Evolutionary conservation across 2,888 invertebrate species (phyloP).

Genomic region (Erebia palarica): DNA sequence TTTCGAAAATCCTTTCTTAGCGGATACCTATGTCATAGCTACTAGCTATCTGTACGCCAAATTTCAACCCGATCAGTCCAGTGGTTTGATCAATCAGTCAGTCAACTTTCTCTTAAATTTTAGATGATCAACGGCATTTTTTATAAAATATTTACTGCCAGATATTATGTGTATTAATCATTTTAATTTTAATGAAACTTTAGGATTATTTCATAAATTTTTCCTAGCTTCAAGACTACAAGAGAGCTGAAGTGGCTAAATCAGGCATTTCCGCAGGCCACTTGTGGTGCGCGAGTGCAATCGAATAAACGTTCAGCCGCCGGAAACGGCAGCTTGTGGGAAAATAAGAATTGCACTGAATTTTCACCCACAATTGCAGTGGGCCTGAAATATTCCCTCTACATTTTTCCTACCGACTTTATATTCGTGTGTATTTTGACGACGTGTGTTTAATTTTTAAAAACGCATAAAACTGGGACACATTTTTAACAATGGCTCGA

Average conservation of each 20-base stretch:
- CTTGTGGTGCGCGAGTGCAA: neutral
- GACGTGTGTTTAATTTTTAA: conserved; percentile 22
- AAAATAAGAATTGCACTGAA: conserved; percentile 10
- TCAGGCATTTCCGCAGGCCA: neutral
- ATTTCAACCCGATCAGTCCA: too few relatives aligned
- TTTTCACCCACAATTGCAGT: conserved; percentile 13
- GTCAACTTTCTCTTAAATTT: too few relatives aligned
- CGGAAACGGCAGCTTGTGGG: neutral
- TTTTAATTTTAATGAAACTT: neutral
- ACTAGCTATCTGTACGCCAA: too few relatives aligned
- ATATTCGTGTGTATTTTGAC: conserved; percentile 21
- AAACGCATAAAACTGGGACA: conserved; percentile 22
- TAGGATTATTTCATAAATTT: neutral
- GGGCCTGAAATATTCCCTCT: conserved; percentile 2
- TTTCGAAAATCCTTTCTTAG: too few relatives aligned
- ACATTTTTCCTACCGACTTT: conserved; percentile 11
- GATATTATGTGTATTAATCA: too few relatives aligned
- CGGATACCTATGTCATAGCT: too few relatives aligned
- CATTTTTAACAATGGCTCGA: conserved; percentile 20
- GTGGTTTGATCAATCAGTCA: too few relatives aligned
- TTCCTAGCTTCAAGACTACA: neutral
- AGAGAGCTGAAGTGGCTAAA: neutral
- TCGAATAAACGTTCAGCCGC: neutral
- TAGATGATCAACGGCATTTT: too few relatives aligned
- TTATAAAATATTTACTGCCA: too few relatives aligned